Evolutionary conservation across 2,888 invertebrate species (phyloP), one percentile per base, ranked within the genome.

Genomic region (Ormyrus rosae): DNA sequence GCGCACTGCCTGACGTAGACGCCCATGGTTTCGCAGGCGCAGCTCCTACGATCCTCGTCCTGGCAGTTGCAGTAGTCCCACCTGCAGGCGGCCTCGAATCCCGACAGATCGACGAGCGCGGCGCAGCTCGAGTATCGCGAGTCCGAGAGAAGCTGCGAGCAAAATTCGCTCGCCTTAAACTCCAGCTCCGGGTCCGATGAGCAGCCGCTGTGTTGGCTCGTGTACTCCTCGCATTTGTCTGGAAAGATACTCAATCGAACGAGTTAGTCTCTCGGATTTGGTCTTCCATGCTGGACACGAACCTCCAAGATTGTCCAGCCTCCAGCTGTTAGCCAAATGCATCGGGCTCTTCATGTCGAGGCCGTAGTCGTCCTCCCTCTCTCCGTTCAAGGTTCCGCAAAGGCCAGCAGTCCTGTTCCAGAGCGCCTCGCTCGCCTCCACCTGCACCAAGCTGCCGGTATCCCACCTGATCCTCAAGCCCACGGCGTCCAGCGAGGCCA

Each of bases 381-480:
- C 92, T 0, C 95, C 95, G 89, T 97, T 95, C 84, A 96, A 91
- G 0, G 92, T 92, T 0, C 98, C 97, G 87, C 98, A 98, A 0
- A 98, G 91, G 75, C 97, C 98, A 82, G 94, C 94, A 0, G 96
- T 95, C 85, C 94, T 94, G 86, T 96, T 95, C 95, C 96, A 96
- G 55, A 96, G 89, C 2, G 92, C 92, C 46, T 95, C 93, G 1
- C 93, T 13, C 0, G 94, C 94, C 87, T 95, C 94, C 0, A 96
- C 91, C 82, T 94, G 92, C 6, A 96, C 91, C 81, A 94, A 89
- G 6, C 83, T 64, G 4, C 55, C 78, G 2, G 88, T 87, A 34
- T 97, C 96, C 97, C 97, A 98, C 83, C 94, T 94, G 73, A 97
- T 85, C 51, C 93, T 92, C 45, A 95, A 90, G 0, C 95, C 96